Evolutionary conservation across 2,888 invertebrate species (phyloP), one percentile per base, ranked within the genome.

Genomic region (Nemoura dubitans): DNA sequence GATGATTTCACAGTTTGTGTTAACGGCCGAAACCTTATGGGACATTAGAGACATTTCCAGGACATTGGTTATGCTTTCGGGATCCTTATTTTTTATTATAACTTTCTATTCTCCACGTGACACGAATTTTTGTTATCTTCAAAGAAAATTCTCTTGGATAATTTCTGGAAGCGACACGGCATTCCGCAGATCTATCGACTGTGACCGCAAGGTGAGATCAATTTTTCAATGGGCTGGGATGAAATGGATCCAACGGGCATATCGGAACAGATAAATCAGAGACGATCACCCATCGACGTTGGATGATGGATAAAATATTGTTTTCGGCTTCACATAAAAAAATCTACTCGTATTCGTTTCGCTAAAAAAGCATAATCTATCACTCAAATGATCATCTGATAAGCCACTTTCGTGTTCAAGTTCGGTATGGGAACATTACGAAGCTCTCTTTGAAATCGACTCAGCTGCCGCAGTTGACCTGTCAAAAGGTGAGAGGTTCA

Each of bases 1-100:
- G 29, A 84, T 84, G 84, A 36, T 14, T 42, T 43, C 83, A 83
- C 83, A 83, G 83, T 83, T 83, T 83, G 83, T 84, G 84, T 84
- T 84, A 84, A 84, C 84, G 84, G 26, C 14, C 84, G 29, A 59
- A 84, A 21, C 76, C 84, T 84, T 84, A 84, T 84, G 84, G 84
- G 84, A 84, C 84, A 76, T 84, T 84, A 84, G 84, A 28, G 84
- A 84, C 84, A 84, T 84, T 84, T 76, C 76, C 5, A 76, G 84
- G 43, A 84, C 84, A 84, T 84, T 59, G 84, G 59, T 27, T 59
- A 84, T 84, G 84, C 59, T 76, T 42, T 26, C 27, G 26, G 84
- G 76, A 59, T 28, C 59, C 84, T 59, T 84, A 76, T 84, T 29
- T 83, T 84, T 59, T 84, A 76, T 84, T 84, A 84, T 59, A 25